Base-by-base conservation (phyloP, 2,797 vertebrate genomes). In the Sarcoramphus papa region DNA sequence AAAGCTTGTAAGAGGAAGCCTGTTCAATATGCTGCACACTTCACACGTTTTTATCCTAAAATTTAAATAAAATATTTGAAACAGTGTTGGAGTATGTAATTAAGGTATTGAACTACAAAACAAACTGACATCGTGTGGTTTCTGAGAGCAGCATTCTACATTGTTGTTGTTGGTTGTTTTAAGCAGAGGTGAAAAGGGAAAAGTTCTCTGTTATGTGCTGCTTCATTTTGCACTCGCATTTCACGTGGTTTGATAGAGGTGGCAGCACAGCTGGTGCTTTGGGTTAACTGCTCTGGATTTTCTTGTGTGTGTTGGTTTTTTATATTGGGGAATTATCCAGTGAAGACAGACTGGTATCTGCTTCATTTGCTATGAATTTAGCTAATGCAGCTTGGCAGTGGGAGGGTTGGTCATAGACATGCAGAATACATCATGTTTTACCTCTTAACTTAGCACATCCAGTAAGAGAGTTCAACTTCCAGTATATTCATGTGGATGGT, bases 161-260 rank as follows among this genome's bases (percentile, higher is more conserved):
- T 33, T 62, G 20, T 19, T 86, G 17, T 23, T 60, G 20, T 30
- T 70, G 50, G 18, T 78, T 63, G 33, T 74, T 92, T 90, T 59
- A 85, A 53, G 74, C n/a, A 41, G 69, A 72, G 67, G 43, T 81
- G 65, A 45, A 93, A 94, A 93, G 74, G 83, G 50, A 54, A 2
- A 33, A 60, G 54, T 30, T 65, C 43, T 9, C 22, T 84, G 27
- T 45, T 37, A 9, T 0, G 17, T 50, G 18, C 37, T 1, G 7
- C 69, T 62, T 62, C 0, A 0, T 54, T 90, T 53, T 86, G 31
- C 24, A 2, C 17, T 78, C 17, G 5, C 2, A 0, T 86, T 96
- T 40, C 43, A 9, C 0, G 0, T 31, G 56, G 35, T 41, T 79
- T 40, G 47, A 6, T 25, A 21, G 45, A 69, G 37, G 5, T 10